Evolutionary conservation across 35 echinoderm and acorn worm genomes (phyloP).

Genomic region (Antedon bifida): DNA sequence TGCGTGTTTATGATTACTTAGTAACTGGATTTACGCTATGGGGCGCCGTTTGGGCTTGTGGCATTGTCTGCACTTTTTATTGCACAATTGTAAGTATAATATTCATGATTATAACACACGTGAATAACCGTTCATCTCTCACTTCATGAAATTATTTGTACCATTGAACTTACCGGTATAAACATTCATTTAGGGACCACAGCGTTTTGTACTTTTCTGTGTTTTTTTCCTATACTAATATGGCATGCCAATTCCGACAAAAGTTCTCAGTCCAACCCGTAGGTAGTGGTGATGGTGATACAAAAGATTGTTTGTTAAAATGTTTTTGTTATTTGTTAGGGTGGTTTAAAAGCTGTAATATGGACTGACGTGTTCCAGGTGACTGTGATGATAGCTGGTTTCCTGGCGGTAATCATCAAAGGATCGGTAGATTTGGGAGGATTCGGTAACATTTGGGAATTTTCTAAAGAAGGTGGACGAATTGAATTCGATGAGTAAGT

Average conservation of each 20-base stretch:
- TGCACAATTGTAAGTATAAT: slow-evolving; percentile 40
- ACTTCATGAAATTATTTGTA: too few relatives aligned
- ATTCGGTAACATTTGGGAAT: slow-evolving; percentile 29
- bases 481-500: slow-evolving; percentile 46
- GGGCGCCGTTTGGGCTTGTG: slow-evolving; percentile 26
- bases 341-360: slow-evolving; percentile 56
- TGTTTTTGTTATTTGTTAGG: slow-evolving; percentile 13
- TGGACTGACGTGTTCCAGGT: slow-evolving; percentile 63
- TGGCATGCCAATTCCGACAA: too few relatives aligned
- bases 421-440: slow-evolving; percentile 19
- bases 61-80: slow-evolving; percentile 38
- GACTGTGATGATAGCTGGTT: slow-evolving; percentile 41
- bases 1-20: not conserved
- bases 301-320: too few relatives aligned
- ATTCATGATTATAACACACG: too few relatives aligned
- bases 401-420: slow-evolving; percentile 37
- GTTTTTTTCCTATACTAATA: too few relatives aligned
- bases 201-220: too few relatives aligned
- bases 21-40: slow-evolving; percentile 36
- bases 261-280: too few relatives aligned
- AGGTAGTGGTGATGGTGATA: too few relatives aligned
- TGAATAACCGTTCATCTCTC: too few relatives aligned
- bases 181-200: too few relatives aligned
- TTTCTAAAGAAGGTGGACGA: slow-evolving; percentile 38
- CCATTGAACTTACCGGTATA: too few relatives aligned